Evolutionary conservation across 2,797 vertebrate species (phyloP).

Genomic region (Aphelocoma californica): DNA sequence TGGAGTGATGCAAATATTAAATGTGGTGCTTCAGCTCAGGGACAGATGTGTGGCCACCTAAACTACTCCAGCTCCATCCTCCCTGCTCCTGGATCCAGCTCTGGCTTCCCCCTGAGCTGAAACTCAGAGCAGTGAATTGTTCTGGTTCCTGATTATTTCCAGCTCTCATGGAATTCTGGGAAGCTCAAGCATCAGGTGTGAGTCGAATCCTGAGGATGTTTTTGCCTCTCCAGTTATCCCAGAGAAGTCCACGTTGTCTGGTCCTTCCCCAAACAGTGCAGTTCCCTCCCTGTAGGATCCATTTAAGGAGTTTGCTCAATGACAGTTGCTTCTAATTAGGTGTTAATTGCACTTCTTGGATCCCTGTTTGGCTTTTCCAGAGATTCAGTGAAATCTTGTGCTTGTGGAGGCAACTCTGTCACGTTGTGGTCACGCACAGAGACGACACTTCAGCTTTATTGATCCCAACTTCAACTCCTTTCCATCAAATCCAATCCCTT

Average conservation of each 20-base stretch:
- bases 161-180: not conserved
- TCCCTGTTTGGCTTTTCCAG: not conserved
- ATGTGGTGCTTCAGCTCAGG: not conserved
- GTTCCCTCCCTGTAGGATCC: not conserved
- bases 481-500: not conserved
- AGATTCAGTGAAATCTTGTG: too few species aligned
- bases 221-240: fast-evolving
- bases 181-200: not conserved
- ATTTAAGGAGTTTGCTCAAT: not conserved
- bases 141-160: not conserved
- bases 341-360: not conserved
- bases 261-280: not conserved
- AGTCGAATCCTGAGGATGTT: not conserved
- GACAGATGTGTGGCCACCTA: not conserved
- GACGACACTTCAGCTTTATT: not conserved
- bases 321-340: not conserved
- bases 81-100: not conserved
- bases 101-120: not conserved
- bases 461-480: not conserved
- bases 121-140: fast-evolving
- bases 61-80: not conserved
- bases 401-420: not conserved
- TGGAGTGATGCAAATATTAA: not conserved
- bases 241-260: not conserved
- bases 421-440: not conserved